A percentile compares a stretch with the other conserved stretches of the same genome.
Evolutionary conservation across 2,888 invertebrate genomes (phyloP).

Genomic region (Eupelmus urozonus): DNA sequence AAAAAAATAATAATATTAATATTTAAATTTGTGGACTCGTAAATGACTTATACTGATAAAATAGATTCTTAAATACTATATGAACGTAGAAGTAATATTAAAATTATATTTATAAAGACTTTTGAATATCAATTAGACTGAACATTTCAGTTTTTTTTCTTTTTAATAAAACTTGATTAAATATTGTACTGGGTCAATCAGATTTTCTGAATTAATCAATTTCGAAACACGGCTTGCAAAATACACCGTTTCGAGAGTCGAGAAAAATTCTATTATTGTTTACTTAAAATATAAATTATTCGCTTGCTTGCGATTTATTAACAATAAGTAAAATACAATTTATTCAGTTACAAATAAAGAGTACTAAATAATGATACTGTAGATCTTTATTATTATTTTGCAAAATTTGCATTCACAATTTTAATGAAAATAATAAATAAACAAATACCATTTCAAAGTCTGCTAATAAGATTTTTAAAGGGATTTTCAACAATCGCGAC

Average conservation of each 20-base stretch:
- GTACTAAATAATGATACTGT: not conserved
- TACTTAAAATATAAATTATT: too few species aligned
- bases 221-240: conserved; percentile 42
- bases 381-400: conserved; percentile 9
- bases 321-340: not conserved
- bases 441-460: not conserved
- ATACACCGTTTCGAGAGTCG: not conserved
- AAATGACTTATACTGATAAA: not conserved
- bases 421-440: not conserved
- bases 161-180: conserved; percentile 34
- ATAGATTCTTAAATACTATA: conserved; percentile 14
- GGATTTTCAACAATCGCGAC: conserved; percentile 5
- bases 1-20: too few species aligned
- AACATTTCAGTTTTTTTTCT: conserved; percentile 16
- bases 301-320: too few species aligned
- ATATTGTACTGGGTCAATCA: conserved; percentile 40
- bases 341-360: not conserved
- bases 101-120: conserved; percentile 44
- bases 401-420: not conserved
- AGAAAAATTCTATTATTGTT: too few species aligned
- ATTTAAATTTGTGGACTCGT: too few species aligned
- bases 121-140: not conserved
- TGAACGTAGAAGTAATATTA: conserved; percentile 30
- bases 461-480: not conserved
- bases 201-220: conserved; percentile 36